phyloP scores from a whole-genome alignment of 1,140 invertebrate genomes.

The Procambarus virginalis region DNA sequence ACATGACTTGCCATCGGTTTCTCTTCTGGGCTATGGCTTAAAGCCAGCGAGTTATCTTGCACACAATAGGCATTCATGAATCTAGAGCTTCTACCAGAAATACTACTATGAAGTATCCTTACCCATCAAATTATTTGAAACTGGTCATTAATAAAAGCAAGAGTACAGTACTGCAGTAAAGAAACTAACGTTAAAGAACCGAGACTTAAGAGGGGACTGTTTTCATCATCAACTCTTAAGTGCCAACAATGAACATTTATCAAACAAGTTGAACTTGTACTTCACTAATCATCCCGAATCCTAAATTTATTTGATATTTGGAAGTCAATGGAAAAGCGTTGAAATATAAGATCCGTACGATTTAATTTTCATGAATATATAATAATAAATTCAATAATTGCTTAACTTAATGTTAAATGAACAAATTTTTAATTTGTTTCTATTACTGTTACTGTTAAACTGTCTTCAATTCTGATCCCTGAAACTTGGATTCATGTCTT shows the following conservation, averaged over 20 bases:
- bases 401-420: too few species aligned
- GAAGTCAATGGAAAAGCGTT: background rate
- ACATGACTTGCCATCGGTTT: background rate
- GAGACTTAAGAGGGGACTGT: background rate
- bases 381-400: too few species aligned
- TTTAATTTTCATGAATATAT: too few species aligned
- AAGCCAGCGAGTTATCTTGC: background rate
- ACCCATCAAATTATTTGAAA: background rate
- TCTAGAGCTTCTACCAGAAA: background rate
- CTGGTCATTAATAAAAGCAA: background rate
- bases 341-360: background rate
- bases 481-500: too few species aligned
- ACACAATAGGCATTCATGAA: background rate
- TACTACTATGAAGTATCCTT: background rate
- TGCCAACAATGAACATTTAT: background rate
- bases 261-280: background rate
- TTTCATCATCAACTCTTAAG: background rate
- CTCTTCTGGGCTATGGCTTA: background rate
- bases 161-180: background rate
- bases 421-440: too few species aligned
- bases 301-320: background rate
- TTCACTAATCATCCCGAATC: background rate
- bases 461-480: too few species aligned
- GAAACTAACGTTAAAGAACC: background rate
- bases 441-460: too few species aligned